Conservation (phyloP, 1,140 invertebrate species). For the Pseudomyrmex dendroicus region DNA sequence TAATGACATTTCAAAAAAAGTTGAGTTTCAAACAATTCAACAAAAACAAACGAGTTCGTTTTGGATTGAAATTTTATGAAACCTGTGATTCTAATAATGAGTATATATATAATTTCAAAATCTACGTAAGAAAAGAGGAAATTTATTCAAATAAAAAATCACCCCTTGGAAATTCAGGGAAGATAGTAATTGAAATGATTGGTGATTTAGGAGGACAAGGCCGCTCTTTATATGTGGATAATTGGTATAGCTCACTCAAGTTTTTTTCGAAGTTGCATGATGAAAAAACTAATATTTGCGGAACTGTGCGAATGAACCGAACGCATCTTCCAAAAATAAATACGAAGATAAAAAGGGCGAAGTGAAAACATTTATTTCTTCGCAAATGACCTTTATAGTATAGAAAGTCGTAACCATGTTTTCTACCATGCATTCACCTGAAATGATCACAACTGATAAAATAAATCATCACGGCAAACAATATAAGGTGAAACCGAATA, state of each 20-base stretch:
- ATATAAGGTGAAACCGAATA: not conserved
- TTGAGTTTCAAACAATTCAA: not conserved
- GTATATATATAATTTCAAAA: not conserved
- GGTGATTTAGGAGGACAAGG: not conserved
- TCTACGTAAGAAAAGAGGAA: not conserved
- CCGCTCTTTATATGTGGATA: not conserved
- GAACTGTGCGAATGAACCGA: not conserved
- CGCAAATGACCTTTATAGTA: not conserved
- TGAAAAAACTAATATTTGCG: not conserved
- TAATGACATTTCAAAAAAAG: not conserved
- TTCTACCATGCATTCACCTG: not conserved
- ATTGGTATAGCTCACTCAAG: not conserved
- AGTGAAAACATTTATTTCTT: not conserved
- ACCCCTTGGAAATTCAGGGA: not conserved
- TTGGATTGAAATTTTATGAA: not conserved
- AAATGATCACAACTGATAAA: not conserved
- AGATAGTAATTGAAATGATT: not conserved
- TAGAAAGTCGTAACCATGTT: not conserved
- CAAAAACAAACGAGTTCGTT: conserved; percentile 7
- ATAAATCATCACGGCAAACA: not conserved
- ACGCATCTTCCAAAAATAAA: not conserved
- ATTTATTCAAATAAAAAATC: no score
- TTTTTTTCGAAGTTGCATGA: not conserved
- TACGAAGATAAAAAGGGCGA: not conserved
- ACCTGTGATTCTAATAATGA: not conserved